Evolutionary conservation across 2,888 invertebrate species (phyloP), one percentile per base, ranked within the genome.

Genomic region (Celastrina argiolus): DNA sequence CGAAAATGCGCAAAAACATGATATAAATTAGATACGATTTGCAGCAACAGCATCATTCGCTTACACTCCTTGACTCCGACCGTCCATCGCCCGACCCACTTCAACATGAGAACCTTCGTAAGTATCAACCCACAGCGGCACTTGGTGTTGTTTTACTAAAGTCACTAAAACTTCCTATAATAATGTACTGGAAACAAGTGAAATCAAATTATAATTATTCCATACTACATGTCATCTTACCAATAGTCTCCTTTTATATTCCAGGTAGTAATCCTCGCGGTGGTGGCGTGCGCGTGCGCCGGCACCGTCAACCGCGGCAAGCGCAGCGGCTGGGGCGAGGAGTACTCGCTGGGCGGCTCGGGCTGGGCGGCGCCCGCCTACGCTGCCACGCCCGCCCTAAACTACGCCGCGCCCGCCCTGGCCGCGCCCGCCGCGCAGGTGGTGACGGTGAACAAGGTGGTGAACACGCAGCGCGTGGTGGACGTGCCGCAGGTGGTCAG

Each of bases 381-480:
- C 2, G 65, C 66, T 51, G 51, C 45, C 14, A 16, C 64, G 2
- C 64, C 58, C n/a, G 41, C 31, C 14, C 18, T 18, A 18, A 28
- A 34, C 36, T 65, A 59, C 67, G 39, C 68, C 59, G 70, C 69
- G 61, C 66, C 70, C 61, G 68, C 71, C 64, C 64, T 31, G 31
- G 73, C 0, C 67, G 69, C 70, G 2, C 68, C 69, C 26, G 67
- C 71, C 34, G 69, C 69, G 56, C 69, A 70, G 7, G 71, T 81
- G 10, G 69, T 83, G 45, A 67, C 78, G 66, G 79, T 81, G 56
- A 79, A 81, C 68, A 82, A 79, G 69, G 78, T 83, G 0, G 80
- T 84, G 63, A 77, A 75, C 70, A 77, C 80, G 0, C 75, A 74
- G 31, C 76, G 74, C 67, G 77, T 79, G 26, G 76, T 81, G 42